Percentiles rank a stretch among this genome's conserved stretches.
Evolutionary conservation across 2,888 invertebrate species (phyloP).

Genomic region (Aporophyla lueneburgensis): DNA sequence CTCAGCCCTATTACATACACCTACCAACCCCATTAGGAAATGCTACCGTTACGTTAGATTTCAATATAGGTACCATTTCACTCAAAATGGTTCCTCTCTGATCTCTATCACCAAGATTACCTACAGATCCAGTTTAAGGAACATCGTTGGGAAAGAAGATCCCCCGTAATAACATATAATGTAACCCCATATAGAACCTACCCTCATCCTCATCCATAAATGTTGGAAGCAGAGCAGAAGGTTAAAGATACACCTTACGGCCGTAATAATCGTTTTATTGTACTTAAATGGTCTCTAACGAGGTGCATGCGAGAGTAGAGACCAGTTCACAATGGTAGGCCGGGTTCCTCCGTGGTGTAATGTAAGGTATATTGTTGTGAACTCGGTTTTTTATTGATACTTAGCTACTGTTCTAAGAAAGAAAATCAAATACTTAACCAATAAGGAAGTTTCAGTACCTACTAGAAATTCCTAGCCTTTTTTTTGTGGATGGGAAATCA

Average conservation of each 20-base stretch:
- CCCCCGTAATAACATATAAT: conserved; percentile 14
- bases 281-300: conserved; percentile 62
- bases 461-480: background rate
- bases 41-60: background rate
- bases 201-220: conserved; percentile 42
- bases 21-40: background rate
- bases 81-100: background rate
- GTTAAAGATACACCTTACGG: conserved; percentile 67
- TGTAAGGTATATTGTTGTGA: background rate
- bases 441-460: background rate
- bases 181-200: conserved; percentile 23
- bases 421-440: background rate
- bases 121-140: background rate
- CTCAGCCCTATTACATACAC: background rate
- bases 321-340: conserved; percentile 14
- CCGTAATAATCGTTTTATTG: conserved; percentile 66
- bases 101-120: background rate
- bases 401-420: background rate
- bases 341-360: background rate
- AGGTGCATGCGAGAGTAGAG: conserved; percentile 65
- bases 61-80: too few relatives aligned
- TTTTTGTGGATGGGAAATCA: too few relatives aligned
- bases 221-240: conserved; percentile 62
- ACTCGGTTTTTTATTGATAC: conserved; percentile 1
- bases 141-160: background rate